phyloP scores from a whole-genome alignment of 2,113 vertebrate species.

The Grantiella picta region DNA sequence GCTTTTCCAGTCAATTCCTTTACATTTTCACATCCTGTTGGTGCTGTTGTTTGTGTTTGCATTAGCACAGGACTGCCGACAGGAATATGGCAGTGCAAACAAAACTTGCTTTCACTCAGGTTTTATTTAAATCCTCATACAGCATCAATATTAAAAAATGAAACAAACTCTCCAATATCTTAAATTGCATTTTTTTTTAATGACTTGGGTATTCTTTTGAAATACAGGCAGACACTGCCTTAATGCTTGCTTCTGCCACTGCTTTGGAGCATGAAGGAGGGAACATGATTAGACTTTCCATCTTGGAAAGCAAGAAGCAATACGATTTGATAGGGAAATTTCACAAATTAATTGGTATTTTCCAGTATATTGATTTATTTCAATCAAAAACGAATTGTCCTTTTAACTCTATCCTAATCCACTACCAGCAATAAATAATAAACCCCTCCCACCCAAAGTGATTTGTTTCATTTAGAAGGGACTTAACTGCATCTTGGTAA shows the following conservation, averaged over 20 bases:
- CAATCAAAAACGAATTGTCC: conserved; percentile 1
- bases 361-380: conserved; percentile 41
- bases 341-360: conserved; percentile 29
- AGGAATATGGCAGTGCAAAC: background rate
- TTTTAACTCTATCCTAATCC: conserved; percentile 31
- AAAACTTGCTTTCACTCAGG: background rate
- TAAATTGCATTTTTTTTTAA: background rate
- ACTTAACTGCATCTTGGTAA: background rate
- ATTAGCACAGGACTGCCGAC: background rate
- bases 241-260: background rate
- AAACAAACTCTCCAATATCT: background rate
- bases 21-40: background rate
- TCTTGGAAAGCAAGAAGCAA: background rate
- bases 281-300: background rate
- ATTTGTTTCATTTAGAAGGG: background rate
- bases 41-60: background rate
- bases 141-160: background rate
- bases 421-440: background rate
- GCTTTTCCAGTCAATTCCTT: background rate
- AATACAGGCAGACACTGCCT: background rate
- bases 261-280: background rate
- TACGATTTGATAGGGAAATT: background rate
- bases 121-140: background rate
- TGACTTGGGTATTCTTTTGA: background rate
- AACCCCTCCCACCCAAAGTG: background rate